Evolutionary conservation across 2,888 invertebrate species (phyloP), one percentile per base, ranked within the genome.

Genomic region (Cyclophora punctaria): DNA sequence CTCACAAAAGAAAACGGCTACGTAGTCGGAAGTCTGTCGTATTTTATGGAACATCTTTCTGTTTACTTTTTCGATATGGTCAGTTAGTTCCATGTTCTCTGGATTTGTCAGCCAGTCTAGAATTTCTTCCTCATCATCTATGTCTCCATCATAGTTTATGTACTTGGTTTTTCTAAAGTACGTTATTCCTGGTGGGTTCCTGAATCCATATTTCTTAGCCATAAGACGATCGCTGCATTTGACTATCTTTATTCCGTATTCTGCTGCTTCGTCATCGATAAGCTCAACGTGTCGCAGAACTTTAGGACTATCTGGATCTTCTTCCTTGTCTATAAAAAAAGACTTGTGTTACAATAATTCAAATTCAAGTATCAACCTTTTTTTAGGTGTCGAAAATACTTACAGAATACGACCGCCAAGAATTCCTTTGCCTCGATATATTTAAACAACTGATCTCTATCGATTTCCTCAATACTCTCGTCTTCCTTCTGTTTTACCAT

Each of bases 1-100:
- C 95, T 93, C 90, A 97, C 97, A 97, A 91, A 97, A 95, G 84
- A 97, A 96, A 48, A 96, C 96, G 4, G 97, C 97, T 35, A 97
- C 92, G 73, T 96, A 96, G 73, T 97, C 96, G 0, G 96, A 95
- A 37, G 94, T 92, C 71, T 96, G 95, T 45, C 95, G 90, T 66
- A 97, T 95, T 80, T 97, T 96, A 56, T 96, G 94, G 72, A 97
- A 96, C 97, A 97, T 97, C 83, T 97, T 96, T 51, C 91, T 90
- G 75, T 97, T 97, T 7, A 97, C 96, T 73, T 94, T 92, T 78
- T 97, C 97, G 49, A 97, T 97, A 63, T 95, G 95, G 80, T 97
- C 97, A 3, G 95, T 96, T 54, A 97, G 89, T 80, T 97, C 97
- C 97, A 97, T 97, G 66, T 97, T 97, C 67, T 95, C 95, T 0